phyloP scores from a whole-genome alignment of 2,113 vertebrate genomes.

The Athene cunicularia region DNA sequence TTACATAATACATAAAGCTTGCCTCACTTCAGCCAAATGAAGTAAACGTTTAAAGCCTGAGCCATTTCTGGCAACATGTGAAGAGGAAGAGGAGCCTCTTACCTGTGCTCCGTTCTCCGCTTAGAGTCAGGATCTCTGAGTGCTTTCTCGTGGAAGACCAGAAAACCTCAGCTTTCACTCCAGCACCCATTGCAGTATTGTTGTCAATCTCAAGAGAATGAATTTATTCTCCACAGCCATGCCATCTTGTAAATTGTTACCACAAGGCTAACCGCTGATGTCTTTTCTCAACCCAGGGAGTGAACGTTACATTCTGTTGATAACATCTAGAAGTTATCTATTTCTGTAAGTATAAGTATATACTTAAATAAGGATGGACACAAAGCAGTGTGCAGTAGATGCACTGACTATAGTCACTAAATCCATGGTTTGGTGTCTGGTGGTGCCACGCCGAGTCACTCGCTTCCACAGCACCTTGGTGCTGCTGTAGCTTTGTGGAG shows the following conservation, averaged over 20 bases:
- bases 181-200: background rate
- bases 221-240: background rate
- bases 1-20: background rate
- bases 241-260: background rate
- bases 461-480: background rate
- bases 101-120: background rate
- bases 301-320: background rate
- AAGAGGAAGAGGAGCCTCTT: background rate
- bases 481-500: background rate
- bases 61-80: background rate
- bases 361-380: background rate
- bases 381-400: background rate
- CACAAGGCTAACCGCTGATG: background rate
- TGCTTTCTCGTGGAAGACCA: background rate
- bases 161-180: background rate
- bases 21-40: background rate
- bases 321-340: background rate
- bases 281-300: background rate
- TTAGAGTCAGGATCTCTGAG: background rate
- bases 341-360: background rate
- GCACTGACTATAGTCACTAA: background rate
- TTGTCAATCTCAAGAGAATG: background rate
- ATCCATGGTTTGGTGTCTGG: background rate
- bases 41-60: background rate
- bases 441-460: background rate